These are phyloP conservation scores for Pristionchus mayeri DNA, from an alignment of 2,888 invertebrate species.

Conservation along the genomic window DNA sequence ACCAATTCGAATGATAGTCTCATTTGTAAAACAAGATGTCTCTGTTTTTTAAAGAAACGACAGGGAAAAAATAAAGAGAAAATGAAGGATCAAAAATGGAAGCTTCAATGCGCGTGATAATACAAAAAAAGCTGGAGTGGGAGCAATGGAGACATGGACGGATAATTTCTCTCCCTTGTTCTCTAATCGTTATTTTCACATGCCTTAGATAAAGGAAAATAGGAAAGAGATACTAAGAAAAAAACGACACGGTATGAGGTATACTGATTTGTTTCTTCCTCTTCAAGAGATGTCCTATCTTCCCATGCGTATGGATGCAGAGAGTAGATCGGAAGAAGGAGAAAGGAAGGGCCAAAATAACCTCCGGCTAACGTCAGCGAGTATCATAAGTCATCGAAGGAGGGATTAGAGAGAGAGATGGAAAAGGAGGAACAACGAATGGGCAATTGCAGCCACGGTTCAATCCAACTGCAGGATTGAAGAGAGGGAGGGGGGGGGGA, in stretches of 20 bases:
- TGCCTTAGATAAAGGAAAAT: not conserved
- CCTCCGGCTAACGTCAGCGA: not conserved
- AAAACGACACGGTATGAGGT: too few relatives aligned
- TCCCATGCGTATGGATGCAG: too few relatives aligned
- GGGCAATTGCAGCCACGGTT: not conserved
- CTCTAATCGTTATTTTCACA: not conserved
- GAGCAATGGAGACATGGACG: too few relatives aligned
- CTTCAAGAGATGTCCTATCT: too few relatives aligned
- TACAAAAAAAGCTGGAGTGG: not conserved
- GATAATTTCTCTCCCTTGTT: not conserved
- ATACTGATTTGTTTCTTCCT: too few relatives aligned
- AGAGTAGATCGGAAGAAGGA: not conserved
- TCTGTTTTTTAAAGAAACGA: not conserved
- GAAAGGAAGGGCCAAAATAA: not conserved
- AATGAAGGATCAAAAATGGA: not conserved
- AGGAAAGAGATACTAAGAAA: too few relatives aligned
- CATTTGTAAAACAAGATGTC: too few relatives aligned
- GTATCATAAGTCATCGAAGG: slow-evolving; percentile 38
- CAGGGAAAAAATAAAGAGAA: not conserved
- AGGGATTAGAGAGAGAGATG: slow-evolving; percentile 24
- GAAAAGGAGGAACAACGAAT: not conserved
- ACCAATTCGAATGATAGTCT: too few relatives aligned
- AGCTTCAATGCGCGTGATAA: not conserved
- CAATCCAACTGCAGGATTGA: too few relatives aligned
- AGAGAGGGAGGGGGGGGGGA: too few relatives aligned